Percentiles rank a stretch among this genome's conserved stretches.
These are phyloP conservation scores for Garra rufa DNA, from an alignment of 2,113 vertebrate species.

Conservation along the genomic window DNA sequence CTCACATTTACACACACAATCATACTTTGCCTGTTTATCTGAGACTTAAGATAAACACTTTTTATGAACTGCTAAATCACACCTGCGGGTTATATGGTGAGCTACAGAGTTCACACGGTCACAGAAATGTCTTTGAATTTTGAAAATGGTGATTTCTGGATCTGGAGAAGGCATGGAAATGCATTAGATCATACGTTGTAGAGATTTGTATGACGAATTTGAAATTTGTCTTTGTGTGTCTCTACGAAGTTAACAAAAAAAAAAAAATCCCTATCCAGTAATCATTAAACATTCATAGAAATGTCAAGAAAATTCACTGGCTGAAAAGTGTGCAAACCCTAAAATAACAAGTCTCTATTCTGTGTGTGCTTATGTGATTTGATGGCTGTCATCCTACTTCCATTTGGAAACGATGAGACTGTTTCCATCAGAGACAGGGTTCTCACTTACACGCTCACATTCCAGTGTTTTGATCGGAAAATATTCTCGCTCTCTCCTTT, in stretches of 20 bases:
- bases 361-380: background rate
- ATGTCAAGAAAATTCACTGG: background rate
- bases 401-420: constrained; percentile 42
- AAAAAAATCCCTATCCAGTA: background rate
- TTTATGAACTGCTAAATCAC: constrained; percentile 3
- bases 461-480: constrained; percentile 40
- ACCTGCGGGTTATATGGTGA: background rate
- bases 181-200: background rate
- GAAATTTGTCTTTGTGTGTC: background rate
- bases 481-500: background rate
- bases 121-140: too few species aligned
- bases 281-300: background rate
- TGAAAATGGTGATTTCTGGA: too few species aligned
- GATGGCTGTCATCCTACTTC: constrained; percentile 49
- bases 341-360: background rate
- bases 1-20: background rate
- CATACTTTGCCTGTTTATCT: background rate
- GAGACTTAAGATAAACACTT: background rate
- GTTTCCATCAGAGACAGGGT: constrained; percentile 14
- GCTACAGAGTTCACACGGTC: background rate
- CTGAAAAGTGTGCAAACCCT: background rate
- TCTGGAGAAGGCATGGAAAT: background rate
- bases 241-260: background rate
- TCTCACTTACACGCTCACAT: constrained; percentile 23
- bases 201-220: background rate